Base-by-base conservation (phyloP, 2,888 invertebrate genomes). In the Agriopis marginaria region DNA sequence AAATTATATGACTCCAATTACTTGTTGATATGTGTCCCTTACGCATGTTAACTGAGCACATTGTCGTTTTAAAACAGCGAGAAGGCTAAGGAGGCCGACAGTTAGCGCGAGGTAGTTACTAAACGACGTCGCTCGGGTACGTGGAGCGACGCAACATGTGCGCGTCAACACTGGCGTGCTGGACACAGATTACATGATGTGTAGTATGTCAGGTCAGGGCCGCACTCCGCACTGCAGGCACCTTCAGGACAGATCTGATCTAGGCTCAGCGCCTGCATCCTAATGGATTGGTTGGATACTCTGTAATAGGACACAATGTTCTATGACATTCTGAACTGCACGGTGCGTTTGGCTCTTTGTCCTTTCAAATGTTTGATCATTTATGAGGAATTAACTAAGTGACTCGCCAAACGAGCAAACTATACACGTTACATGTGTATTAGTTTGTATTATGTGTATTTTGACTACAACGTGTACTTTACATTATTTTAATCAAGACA, bases 1-100 rank as follows among this genome's bases (percentile, higher is more conserved):
- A 39, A 39, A 60, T 60, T 66, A 47, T 32, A 39, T 47, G 10
- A 49, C 32, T 49, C 47, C 39, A 14, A 50, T 40, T 60, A 49
- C 45, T 47, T 32, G 58, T 47, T 12, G 8, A 14, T 40, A 32
- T 42, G 39, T n/a, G 14, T 14, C 49, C 50, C 50, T 50, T 7
- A 14, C 55, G 42, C 14, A 40, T 39, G 32, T 53, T 8, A 12
- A 7, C 17, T n/a, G 9, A 51, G 11, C 3, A 51, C 23, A 14
- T 40, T 23, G 4, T 54, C n/a, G 54, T 39, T 32, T 50, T 17
- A 9, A 11, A 10, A 9, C 11, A 11, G 14, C 12, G n/a, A 9
- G 40, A 40, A 40, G 8, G 23, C 39, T 8, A 53, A 32, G 7
- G 53, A 39, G 32, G 32, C 39, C n/a, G 39, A 32, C 32, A 5